A percentile compares a stretch with the other conserved stretches of the same genome.
Evolutionary conservation across 2,888 invertebrate genomes (phyloP).

Genomic region (Clivina fossor): DNA sequence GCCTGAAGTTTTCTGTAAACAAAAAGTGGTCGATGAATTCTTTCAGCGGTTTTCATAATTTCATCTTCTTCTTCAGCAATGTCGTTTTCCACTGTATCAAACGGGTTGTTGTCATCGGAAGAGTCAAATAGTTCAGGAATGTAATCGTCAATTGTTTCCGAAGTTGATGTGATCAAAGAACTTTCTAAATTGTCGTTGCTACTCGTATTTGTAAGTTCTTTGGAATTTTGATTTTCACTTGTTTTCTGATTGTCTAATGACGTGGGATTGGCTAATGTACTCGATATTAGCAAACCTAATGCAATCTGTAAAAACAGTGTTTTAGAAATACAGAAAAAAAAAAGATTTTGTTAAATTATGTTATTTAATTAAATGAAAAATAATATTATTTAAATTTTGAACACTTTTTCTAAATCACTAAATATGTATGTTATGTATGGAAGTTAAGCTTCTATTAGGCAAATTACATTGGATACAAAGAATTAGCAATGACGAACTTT

Average conservation of each 20-base stretch:
- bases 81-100: conserved; percentile 6
- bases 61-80: conserved; percentile 21
- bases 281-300: not conserved
- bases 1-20: conserved; percentile 31
- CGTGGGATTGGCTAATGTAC: not conserved
- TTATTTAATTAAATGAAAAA: not conserved
- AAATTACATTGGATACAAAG: no score
- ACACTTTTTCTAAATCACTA: no score
- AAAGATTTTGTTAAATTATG: not conserved
- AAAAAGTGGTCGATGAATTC: conserved; percentile 38
- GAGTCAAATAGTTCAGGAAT: not conserved
- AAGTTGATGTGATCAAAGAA: not conserved
- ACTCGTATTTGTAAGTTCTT: not conserved
- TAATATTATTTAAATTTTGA: not conserved
- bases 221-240: not conserved
- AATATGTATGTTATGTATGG: no score
- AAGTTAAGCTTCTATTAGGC: no score
- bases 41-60: conserved; percentile 33
- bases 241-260: not conserved
- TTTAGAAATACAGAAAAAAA: not conserved
- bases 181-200: not conserved
- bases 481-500: no score
- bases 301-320: not conserved
- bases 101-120: not conserved
- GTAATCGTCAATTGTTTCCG: not conserved